These are phyloP conservation scores for Pionites leucogaster DNA, from an alignment of 2,113 vertebrate genomes.

Conservation along the genomic window DNA sequence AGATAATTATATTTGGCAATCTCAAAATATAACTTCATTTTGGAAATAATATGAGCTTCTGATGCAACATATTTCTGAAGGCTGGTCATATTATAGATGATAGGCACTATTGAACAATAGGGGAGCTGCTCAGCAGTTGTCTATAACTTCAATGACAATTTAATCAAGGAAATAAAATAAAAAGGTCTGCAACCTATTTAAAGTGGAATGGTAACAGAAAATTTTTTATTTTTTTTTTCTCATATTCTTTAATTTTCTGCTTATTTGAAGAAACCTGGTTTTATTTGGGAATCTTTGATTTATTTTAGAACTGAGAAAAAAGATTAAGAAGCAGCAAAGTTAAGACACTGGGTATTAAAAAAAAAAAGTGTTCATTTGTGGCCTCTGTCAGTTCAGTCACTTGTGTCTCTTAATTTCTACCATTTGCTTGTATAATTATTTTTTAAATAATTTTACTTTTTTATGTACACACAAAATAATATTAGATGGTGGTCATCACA, in stretches of 20 bases:
- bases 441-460: background rate
- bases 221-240: background rate
- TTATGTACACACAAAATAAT: background rate
- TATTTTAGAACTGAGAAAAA: background rate
- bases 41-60: background rate
- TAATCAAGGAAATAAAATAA: background rate
- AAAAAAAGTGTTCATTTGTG: accelerated
- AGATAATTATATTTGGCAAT: background rate
- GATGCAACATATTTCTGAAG: background rate
- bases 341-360: background rate
- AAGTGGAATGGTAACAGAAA: background rate
- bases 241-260: background rate
- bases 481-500: background rate
- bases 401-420: background rate
- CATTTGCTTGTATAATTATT: background rate
- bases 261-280: background rate
- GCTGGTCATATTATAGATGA: background rate
- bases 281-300: background rate
- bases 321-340: background rate
- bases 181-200: background rate
- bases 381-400: background rate
- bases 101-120: background rate
- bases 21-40: background rate
- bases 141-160: background rate
- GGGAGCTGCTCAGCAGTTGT: background rate